Percentiles rank a stretch among this genome's conserved stretches.
phyloP scores from a whole-genome alignment of 2,113 vertebrate species.

The Sus scrofa region T2T-Sscrofa CM000826.6:85190001-85190500 shows the following conservation, averaged over 20 bases:
- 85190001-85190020: constrained; percentile 5
- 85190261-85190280: constrained; percentile 32
- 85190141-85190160: not conserved
- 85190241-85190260: not conserved
- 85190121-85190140: constrained; percentile 7
- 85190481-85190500: constrained; percentile 47
- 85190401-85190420: constrained; percentile 47
- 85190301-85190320: not conserved
- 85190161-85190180: not conserved
- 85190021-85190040: not conserved
- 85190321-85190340: not conserved
- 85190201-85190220: not conserved
- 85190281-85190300: constrained; percentile 13
- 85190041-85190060: constrained; percentile 9
- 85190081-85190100: constrained; percentile 1
- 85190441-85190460: constrained; percentile 25
- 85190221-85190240: not conserved
- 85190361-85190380: constrained; percentile 34
- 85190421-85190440: constrained; percentile 44
- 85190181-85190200: not conserved
- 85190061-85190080: not conserved
- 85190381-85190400: constrained; percentile 4
- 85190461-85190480: constrained; percentile 33
- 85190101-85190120: constrained; percentile 25
- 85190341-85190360: not conserved